Percentiles rank a stretch among this genome's conserved stretches.
Conservation (phyloP, 2,888 invertebrate species). For the Psococerastis gibbosa region DNA sequence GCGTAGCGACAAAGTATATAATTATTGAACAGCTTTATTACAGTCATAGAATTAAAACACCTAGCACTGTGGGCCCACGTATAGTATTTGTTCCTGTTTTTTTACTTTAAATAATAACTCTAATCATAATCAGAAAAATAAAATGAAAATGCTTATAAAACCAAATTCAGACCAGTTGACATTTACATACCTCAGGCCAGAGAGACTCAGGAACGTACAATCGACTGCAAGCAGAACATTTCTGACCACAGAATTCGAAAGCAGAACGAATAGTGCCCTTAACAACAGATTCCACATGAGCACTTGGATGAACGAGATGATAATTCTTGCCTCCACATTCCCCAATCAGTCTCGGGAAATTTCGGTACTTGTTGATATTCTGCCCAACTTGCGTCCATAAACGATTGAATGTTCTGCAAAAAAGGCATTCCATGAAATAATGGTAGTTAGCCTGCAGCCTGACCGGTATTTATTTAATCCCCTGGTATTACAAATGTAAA, state of each 20-base stretch:
- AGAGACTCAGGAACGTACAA: slow-evolving; percentile 86
- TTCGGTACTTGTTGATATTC: slow-evolving; percentile 64
- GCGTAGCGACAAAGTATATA: too few relatives aligned
- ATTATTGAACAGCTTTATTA: not conserved
- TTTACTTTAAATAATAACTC: too few relatives aligned
- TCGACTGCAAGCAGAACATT: slow-evolving; percentile 96
- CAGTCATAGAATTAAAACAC: not conserved
- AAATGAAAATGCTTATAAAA: too few relatives aligned
- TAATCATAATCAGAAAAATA: too few relatives aligned
- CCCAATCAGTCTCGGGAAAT: slow-evolving; percentile 84
- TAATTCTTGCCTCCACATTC: slow-evolving; percentile 99
- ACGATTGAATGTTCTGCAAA: slow-evolving; percentile 63
- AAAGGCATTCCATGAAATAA: too few relatives aligned
- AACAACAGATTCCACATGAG: slow-evolving; percentile 65
- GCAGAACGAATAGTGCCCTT: slow-evolving; percentile 72
- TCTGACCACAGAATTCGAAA: slow-evolving; percentile 95
- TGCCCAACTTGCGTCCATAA: slow-evolving; percentile 85
- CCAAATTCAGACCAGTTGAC: too few relatives aligned
- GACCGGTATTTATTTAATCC: too few relatives aligned
- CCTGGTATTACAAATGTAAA: too few relatives aligned
- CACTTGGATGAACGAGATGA: slow-evolving; percentile 88
- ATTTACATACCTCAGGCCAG: slow-evolving; percentile 45
- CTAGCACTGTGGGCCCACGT: too few relatives aligned
- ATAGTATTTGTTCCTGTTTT: too few relatives aligned
- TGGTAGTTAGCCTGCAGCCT: too few relatives aligned